Base-by-base conservation (phyloP, 2,113 vertebrate species). In the Mustela lutreola region DNA sequence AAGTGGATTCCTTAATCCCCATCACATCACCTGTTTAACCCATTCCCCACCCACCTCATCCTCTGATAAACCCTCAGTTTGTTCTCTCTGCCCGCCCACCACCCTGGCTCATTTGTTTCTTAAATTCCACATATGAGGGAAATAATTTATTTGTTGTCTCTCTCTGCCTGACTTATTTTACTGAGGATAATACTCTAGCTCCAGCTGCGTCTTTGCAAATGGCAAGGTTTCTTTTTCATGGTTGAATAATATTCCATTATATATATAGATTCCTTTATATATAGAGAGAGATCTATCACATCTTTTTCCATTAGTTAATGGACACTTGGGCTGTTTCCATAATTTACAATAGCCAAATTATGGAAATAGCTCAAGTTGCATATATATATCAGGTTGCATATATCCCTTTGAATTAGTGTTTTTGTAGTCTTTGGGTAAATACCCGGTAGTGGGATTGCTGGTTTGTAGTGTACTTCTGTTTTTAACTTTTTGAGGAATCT, bases 21-120 rank as follows among this genome's bases (percentile, higher is more conserved):
- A 70, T 70, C 67, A 36, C 33, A 70, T 70, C 67, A 36, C 33
- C 18, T 70, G 18, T 70, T n/a, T 70, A n/a, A 70, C 67, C 33
- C 33, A 36, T n/a, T 7, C 15, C 7, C 65, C 67, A 70, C 33
- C 67, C 67, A 18, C 65, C 31, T 67, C 65, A 16, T 33, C 65
- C 65, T 67, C 65, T 67, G 31, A 33, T 36, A 70, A 70, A 70
- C 67, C 33, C 4, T 70, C 67, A 10, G 33, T 56, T 56, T 56
- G 53, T n/a, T n/a, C 33, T n/a, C 45, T 11, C 9, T 45, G 7
- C 10, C 45, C 10, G 0, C 1, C 8, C 1, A 6, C 45, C 45
- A 24, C 31, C 67, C 19, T 4, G n/a, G 67, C 18, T 70, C 31
- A 33, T 67, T 16, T 36, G 67, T 70, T 70, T 70, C 16, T 70